phyloP scores from a whole-genome alignment of 1,140 invertebrate species.

The Stenopsyche tienmushanensis region DNA sequence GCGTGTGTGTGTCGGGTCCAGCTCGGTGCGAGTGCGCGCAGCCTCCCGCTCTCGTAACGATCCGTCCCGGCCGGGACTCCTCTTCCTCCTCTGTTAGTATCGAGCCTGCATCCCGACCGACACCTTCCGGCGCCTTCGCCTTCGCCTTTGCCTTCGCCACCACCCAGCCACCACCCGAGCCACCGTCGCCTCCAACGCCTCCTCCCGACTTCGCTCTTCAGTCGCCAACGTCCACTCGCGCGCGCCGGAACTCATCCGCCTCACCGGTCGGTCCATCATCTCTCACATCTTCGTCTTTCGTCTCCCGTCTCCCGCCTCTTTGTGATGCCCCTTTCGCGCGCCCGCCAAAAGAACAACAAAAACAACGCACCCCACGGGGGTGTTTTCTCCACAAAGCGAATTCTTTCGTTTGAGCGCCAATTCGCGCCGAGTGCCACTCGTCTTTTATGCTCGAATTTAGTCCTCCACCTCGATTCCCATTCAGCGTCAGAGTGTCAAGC shows the following conservation, averaged over 20 bases:
- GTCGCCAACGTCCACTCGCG: background rate
- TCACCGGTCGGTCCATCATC: background rate
- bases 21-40: background rate
- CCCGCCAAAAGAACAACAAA: background rate
- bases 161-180: background rate
- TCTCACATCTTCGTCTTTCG: background rate
- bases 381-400: background rate
- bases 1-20: background rate
- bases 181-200: background rate
- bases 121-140: background rate
- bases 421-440: background rate
- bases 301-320: background rate
- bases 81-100: background rate
- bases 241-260: background rate
- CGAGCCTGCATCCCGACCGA: slow-evolving; percentile 2
- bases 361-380: background rate
- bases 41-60: slow-evolving; percentile 5
- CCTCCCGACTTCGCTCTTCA: background rate
- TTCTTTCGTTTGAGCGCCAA: background rate
- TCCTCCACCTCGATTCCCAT: background rate
- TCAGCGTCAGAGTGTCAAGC: background rate
- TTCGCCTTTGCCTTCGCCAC: background rate
- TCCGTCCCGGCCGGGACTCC: slow-evolving; percentile 5
- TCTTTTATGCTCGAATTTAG: background rate
- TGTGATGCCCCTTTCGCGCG: background rate